A percentile compares a stretch with the other conserved stretches of the same genome.
Conservation (phyloP, 2,888 invertebrate genomes). For the Eupithecia dodoneata region DNA sequence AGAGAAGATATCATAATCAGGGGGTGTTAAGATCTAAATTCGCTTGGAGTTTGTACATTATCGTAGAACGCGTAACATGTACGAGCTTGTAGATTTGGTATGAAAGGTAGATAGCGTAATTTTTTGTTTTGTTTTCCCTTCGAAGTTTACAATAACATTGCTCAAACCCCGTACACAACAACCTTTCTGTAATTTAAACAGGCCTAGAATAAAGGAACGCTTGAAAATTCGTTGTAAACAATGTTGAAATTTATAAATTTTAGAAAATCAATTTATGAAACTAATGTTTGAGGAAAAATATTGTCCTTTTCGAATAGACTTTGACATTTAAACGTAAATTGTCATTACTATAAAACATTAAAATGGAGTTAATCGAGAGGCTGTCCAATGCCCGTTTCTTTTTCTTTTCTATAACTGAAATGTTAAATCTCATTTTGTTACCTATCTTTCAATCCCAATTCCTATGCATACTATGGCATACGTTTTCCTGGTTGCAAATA, state of each 20-base stretch:
- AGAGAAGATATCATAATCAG: conserved; percentile 67
- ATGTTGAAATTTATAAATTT: neutral
- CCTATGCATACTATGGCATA: conserved; percentile 49
- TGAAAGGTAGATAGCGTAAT: conserved; percentile 51
- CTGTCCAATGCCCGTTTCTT: conserved; percentile 41
- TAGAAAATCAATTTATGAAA: neutral
- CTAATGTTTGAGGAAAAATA: neutral
- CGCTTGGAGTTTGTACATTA: conserved; percentile 70
- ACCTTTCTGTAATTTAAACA: conserved; percentile 13
- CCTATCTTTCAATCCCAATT: conserved; percentile 42
- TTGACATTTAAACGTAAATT: neutral
- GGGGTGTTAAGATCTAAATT: conserved; percentile 60
- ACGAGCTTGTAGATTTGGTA: conserved; percentile 80
- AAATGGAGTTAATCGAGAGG: conserved; percentile 47
- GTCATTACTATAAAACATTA: neutral
- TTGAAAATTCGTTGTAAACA: neutral
- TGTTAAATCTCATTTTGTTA: conserved; percentile 37
- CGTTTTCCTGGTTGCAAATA: conserved; percentile 56
- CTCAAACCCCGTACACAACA: conserved; percentile 37
- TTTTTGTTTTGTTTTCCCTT: conserved; percentile 29
- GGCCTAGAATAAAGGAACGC: conserved; percentile 22
- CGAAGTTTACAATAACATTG: conserved; percentile 36
- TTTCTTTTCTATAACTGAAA: conserved; percentile 22
- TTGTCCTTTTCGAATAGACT: neutral
- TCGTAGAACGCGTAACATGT: conserved; percentile 69